phyloP scores from a whole-genome alignment of 1,140 invertebrate species.

The Lepidurus couesii region DNA sequence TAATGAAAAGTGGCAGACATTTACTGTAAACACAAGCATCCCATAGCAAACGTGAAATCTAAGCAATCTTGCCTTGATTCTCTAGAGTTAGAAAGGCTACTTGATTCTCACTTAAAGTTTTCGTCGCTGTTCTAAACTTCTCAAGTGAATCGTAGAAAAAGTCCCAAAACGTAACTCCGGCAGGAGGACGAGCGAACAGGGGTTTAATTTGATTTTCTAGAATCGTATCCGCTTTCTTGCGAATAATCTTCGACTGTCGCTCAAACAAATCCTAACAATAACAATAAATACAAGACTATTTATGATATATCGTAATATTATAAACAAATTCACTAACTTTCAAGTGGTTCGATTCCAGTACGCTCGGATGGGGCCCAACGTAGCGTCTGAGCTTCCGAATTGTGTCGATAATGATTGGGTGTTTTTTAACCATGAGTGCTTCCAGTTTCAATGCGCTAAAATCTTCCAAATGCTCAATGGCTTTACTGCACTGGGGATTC shows the following conservation, averaged over 20 bases:
- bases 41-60: not conserved
- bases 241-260: not conserved
- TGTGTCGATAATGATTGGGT: constrained; percentile 71
- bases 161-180: not conserved
- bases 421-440: constrained; percentile 74
- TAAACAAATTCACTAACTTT: not conserved
- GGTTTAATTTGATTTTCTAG: not conserved
- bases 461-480: constrained; percentile 50
- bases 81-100: not conserved
- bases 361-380: not conserved
- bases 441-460: constrained; percentile 60
- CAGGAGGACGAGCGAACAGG: not conserved
- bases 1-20: too few relatives aligned
- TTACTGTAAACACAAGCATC: too few relatives aligned
- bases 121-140: not conserved
- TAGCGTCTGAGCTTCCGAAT: constrained; percentile 43
- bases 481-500: constrained; percentile 55
- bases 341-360: not conserved
- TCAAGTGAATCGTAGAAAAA: not conserved
- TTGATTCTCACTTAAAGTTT: not conserved
- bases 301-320: too few relatives aligned
- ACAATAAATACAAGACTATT: too few relatives aligned
- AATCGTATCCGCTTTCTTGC: not conserved
- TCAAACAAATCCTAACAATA: not conserved
- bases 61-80: not conserved